These are phyloP conservation scores for Cistogaster globosa DNA, from an alignment of 2,888 invertebrate species.

Conservation along the genomic window DNA sequence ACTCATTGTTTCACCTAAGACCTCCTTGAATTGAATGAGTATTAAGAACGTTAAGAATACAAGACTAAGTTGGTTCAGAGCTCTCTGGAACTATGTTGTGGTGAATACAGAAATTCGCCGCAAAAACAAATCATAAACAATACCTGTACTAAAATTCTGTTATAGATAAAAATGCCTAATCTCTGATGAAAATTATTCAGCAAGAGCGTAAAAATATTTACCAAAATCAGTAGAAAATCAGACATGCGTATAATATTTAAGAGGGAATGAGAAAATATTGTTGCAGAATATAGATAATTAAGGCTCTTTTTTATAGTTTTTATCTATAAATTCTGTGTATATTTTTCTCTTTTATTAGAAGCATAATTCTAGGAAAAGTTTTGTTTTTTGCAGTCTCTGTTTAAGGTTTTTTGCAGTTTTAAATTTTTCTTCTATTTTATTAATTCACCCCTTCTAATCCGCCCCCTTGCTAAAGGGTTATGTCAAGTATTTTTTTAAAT, in stretches of 20 bases:
- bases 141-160: conserved; percentile 56
- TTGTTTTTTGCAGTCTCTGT: not conserved
- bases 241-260: conserved; percentile 11
- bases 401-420: not conserved
- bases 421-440: not conserved
- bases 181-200: conserved; percentile 27
- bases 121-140: not conserved
- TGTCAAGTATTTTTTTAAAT: conserved; percentile 53
- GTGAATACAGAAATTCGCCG: conserved; percentile 59
- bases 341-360: not conserved
- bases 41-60: not conserved
- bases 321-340: not conserved
- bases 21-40: conserved; percentile 52
- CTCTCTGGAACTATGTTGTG: conserved; percentile 17
- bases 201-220: not conserved
- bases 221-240: not conserved
- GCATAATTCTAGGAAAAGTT: not conserved
- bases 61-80: not conserved
- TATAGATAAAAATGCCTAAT: conserved; percentile 47
- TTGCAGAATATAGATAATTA: conserved; percentile 12
- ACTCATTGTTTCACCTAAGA: conserved; percentile 60
- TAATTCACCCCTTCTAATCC: conserved; percentile 22
- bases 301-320: not conserved
- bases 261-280: not conserved
- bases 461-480: conserved; percentile 5